Evolutionary conservation across 2,113 vertebrate species (phyloP).

Genomic region (Motacilla alba): DNA sequence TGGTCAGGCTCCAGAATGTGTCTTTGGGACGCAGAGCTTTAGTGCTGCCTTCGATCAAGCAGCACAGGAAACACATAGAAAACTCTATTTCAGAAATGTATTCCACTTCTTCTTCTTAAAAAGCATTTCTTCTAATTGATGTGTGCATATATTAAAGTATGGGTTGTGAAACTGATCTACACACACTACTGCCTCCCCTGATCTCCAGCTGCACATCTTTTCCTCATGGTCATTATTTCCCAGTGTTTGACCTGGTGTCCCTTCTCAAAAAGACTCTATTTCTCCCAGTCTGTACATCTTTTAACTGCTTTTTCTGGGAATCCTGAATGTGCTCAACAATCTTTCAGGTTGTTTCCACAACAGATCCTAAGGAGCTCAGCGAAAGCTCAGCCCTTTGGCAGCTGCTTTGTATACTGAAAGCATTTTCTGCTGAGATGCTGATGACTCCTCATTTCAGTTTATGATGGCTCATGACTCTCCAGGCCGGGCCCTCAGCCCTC

Average conservation of each 20-base stretch:
- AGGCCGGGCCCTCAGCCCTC: neutral
- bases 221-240: neutral
- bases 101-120: too few species aligned
- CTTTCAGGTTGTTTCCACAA: neutral
- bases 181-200: neutral
- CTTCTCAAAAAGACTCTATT: neutral
- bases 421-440: neutral
- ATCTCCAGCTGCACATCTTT: neutral
- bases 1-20: too few species aligned
- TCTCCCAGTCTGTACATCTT: neutral
- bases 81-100: too few species aligned
- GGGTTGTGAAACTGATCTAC: too few species aligned
- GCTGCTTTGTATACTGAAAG: rapidly evolving
- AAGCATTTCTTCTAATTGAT: too few species aligned
- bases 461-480: neutral
- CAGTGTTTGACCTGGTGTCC: neutral
- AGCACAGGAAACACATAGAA: too few species aligned
- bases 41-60: too few species aligned
- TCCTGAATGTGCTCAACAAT: neutral
- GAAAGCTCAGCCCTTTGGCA: neutral
- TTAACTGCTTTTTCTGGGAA: neutral
- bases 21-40: too few species aligned
- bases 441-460: neutral
- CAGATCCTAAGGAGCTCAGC: neutral
- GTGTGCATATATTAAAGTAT: too few species aligned